These are phyloP conservation scores for Drosophila sordidula DNA, from an alignment of 2,888 invertebrate species.

Conservation along the genomic window DNA sequence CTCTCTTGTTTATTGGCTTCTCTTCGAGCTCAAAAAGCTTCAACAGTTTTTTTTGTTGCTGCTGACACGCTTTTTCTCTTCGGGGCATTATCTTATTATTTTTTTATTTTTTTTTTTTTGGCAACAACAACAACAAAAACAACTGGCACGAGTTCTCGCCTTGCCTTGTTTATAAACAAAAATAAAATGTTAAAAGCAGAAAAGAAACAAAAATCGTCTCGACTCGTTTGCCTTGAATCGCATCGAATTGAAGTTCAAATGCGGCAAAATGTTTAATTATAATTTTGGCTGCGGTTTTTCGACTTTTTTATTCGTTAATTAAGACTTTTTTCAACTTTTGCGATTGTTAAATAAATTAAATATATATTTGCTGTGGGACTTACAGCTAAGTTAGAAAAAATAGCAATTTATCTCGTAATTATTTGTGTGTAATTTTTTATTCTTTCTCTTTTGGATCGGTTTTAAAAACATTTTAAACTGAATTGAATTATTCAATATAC, in stretches of 20 bases:
- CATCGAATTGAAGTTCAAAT: slow-evolving; percentile 72
- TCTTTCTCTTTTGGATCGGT: no score
- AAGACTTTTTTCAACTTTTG: slow-evolving; percentile 22
- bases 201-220: slow-evolving; percentile 56
- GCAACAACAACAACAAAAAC: slow-evolving; percentile 51
- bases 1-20: slow-evolving; percentile 29
- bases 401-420: no score
- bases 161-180: slow-evolving; percentile 68
- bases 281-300: slow-evolving; percentile 51
- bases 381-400: neutral
- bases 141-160: slow-evolving; percentile 59
- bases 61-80: slow-evolving; percentile 31
- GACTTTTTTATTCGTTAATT: slow-evolving; percentile 6
- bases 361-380: neutral
- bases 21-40: slow-evolving; percentile 13
- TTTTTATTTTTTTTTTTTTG: slow-evolving; percentile 35
- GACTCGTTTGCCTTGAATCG: slow-evolving; percentile 74
- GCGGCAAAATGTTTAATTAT: slow-evolving; percentile 48
- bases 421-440: no score
- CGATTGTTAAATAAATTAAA: neutral
- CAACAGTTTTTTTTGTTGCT: slow-evolving; percentile 14
- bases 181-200: slow-evolving; percentile 35
- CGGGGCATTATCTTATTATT: neutral
- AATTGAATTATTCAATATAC: no score
- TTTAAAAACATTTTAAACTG: no score